Base-by-base conservation (phyloP, 1,140 invertebrate species). In the Steinernema khuongi region DNA sequence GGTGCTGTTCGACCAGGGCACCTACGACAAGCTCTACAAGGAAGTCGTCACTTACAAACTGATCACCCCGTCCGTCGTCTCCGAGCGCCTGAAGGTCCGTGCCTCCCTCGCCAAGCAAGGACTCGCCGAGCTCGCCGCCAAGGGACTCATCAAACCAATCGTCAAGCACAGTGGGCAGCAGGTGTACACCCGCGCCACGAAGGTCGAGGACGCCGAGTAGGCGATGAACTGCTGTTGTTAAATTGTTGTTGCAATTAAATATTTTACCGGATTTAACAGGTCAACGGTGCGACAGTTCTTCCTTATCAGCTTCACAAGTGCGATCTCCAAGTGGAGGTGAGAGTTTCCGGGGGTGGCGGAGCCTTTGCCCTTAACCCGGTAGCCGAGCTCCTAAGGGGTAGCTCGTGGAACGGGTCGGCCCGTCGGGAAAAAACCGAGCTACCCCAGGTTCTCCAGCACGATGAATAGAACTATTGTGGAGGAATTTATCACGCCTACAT, bases 1-100 rank as follows among this genome's bases (percentile, higher is more conserved):
- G 87, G 94, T 99, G 44, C 89, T 97, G 73, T 97, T 97, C 85
- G 96, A 99, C 85, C 94, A 96, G 86, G 90, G 91, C 19, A 98
- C 96, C 14, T 98, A 98, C 87, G 96, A 99, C 74, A 99, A 99
- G 88, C 88, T 99, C 71, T 90, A 93, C 79, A 98, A 97, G 86
- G 96, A 99, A 90, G 78, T 97, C 19, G 94, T 96, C 67, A 91
- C 91, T 43, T 98, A 97, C 88, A 99, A 99, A 88, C 88, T 99
- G 72, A 99, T 99, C 86, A 99, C 97, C 33, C 97, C 97, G 32
- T 96, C 95, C 18, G 94, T 99, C 60, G 94, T 99, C 1, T 97
- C 94, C 85, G 97, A 99, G 90, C 91, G 97, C 84, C 88, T 99
- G 85, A 99, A 99, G 89, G 93, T 99, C 77, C 89, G 96, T 81